phyloP scores from a whole-genome alignment of 2,113 vertebrate species.

The Elephantulus edwardii region DNA sequence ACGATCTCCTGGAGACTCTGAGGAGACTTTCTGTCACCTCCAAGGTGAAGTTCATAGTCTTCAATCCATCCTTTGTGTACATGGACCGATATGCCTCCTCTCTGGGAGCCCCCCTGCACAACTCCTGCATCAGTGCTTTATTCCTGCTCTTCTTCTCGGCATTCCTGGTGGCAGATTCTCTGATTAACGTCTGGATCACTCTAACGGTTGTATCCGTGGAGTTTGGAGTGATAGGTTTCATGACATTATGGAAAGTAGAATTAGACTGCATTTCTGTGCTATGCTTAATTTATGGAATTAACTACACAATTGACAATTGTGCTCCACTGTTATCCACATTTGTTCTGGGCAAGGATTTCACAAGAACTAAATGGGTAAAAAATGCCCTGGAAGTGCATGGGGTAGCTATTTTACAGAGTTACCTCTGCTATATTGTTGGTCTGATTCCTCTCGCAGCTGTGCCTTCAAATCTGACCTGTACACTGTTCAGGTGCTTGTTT shows the following conservation, averaged over 20 bases:
- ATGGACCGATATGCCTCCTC: conserved; percentile 98
- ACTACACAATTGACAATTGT: conserved; percentile 96
- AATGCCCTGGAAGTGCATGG: conserved; percentile 96
- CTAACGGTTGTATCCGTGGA: conserved; percentile 96
- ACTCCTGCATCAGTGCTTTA: conserved; percentile 97
- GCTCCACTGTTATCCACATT: conserved; percentile 97
- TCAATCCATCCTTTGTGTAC: conserved; percentile 98
- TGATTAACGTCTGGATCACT: conserved; percentile 96
- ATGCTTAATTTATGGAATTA: conserved; percentile 97
- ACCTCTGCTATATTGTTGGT: conserved; percentile 96
- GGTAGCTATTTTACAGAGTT: conserved; percentile 96
- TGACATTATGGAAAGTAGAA: conserved; percentile 98
- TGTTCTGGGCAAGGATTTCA: conserved; percentile 94
- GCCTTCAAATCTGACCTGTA: conserved; percentile 98
- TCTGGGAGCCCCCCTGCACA: conserved; percentile 96
- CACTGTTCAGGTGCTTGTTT: conserved; percentile 98
- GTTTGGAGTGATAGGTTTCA: conserved; percentile 98
- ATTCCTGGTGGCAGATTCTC: conserved; percentile 94
- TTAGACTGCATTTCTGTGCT: conserved; percentile 97
- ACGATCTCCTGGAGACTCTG: conserved; percentile 95
- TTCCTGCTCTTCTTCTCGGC: conserved; percentile 98
- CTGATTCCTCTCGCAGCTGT: conserved; percentile 95
- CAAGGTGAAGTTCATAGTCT: conserved; percentile 98
- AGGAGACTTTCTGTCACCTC: conserved; percentile 96
- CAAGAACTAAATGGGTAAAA: conserved; percentile 98